These are phyloP conservation scores for Podiceps cristatus DNA, from an alignment of 2,113 vertebrate genomes.

Conservation along the genomic window DNA sequence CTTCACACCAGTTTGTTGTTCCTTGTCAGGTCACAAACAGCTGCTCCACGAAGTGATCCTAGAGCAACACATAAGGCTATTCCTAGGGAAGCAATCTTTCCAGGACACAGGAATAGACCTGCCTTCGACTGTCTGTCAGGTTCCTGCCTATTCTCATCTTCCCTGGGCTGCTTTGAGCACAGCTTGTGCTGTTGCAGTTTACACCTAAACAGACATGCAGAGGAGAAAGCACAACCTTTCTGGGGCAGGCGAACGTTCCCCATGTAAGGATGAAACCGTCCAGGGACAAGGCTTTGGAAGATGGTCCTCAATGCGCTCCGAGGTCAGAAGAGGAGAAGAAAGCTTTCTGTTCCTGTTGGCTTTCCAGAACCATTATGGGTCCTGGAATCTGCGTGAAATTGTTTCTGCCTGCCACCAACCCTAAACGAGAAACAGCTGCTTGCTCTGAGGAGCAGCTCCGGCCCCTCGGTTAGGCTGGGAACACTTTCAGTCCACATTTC, in stretches of 20 bases:
- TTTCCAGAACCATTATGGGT: conserved; percentile 50
- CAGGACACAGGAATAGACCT: conserved; percentile 12
- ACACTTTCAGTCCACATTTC: background rate
- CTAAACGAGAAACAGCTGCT: conserved; percentile 62
- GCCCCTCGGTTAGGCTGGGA: background rate
- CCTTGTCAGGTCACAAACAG: conserved; percentile 1
- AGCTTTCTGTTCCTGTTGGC: conserved; percentile 14
- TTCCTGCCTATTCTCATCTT: background rate
- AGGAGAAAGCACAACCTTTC: background rate
- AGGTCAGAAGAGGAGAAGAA: conserved; percentile 54
- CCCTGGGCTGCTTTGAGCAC: background rate
- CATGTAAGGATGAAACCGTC: background rate
- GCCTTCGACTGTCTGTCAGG: background rate
- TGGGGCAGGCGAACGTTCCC: background rate
- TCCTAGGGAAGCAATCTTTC: conserved; percentile 37
- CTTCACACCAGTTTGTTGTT: conserved; percentile 4
- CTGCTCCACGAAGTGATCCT: background rate
- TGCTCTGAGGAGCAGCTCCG: background rate
- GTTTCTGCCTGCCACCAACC: conserved; percentile 9
- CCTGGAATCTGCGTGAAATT: conserved; percentile 40
- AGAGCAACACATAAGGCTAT: background rate
- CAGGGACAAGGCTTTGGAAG: conserved; percentile 7
- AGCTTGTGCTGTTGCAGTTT: background rate
- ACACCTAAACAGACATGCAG: background rate
- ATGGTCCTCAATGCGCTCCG: background rate